These are phyloP conservation scores for Phymorhynchus buccinoides DNA, from an alignment of 1,140 invertebrate species.

Conservation along the genomic window DNA sequence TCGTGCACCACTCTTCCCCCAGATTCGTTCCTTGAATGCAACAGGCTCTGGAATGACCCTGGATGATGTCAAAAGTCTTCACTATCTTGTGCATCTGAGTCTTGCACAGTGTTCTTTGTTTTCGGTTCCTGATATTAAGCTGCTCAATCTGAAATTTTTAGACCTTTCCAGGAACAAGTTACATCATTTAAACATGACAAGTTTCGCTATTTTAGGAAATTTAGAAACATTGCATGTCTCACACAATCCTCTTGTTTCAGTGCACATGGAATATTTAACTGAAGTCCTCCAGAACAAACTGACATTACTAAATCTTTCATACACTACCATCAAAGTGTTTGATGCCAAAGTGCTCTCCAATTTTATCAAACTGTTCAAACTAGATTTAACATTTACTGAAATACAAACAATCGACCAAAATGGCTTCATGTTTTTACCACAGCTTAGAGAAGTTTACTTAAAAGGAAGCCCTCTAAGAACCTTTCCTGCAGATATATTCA, in stretches of 20 bases:
- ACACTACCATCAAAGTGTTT: background rate
- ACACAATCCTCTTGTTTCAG: background rate
- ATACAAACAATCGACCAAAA: background rate
- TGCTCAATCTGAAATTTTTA: background rate
- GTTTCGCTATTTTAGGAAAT: background rate
- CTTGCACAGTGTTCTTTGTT: too few species aligned
- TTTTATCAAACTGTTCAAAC: too few species aligned
- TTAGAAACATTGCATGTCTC: background rate
- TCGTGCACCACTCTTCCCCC: background rate
- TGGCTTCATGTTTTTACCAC: background rate
- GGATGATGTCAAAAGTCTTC: background rate
- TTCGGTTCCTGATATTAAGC: background rate
- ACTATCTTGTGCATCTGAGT: background rate
- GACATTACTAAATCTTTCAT: background rate
- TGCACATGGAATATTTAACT: background rate
- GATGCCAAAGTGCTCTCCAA: too few species aligned
- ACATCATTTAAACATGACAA: background rate
- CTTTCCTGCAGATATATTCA: background rate
- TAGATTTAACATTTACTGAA: too few species aligned
- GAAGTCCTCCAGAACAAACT: background rate
- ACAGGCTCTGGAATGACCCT: background rate
- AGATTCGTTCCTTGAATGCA: background rate
- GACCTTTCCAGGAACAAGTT: background rate
- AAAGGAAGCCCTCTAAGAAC: background rate
- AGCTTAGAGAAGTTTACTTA: background rate